A percentile compares a stretch with the other conserved stretches of the same genome.
Evolutionary conservation across 2,888 invertebrate genomes (phyloP).

Genomic region (Melikaiella ostensackeni): DNA sequence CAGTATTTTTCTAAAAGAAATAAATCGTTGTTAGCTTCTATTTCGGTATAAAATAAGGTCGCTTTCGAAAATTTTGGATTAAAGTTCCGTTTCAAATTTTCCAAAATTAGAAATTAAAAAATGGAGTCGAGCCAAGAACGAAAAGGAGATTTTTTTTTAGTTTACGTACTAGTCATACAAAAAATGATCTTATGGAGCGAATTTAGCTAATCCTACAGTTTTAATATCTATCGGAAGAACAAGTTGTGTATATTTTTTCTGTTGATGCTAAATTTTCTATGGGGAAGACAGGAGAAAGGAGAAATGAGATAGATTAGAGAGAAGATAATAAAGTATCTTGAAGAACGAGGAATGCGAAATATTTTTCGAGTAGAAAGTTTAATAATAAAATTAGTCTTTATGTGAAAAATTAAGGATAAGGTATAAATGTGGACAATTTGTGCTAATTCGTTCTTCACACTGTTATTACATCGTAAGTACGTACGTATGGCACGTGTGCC

Average conservation of each 20-base stretch:
- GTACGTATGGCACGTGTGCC: slow-evolving; percentile 33
- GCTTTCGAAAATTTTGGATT: no score
- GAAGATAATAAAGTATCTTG: background rate
- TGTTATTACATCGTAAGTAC: slow-evolving; percentile 23
- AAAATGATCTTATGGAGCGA: background rate
- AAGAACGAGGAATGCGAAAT: background rate
- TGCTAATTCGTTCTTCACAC: slow-evolving; percentile 46
- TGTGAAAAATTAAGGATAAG: background rate
- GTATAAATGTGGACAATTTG: slow-evolving; percentile 46
- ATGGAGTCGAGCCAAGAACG: background rate
- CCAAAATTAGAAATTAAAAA: background rate
- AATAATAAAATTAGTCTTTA: background rate
- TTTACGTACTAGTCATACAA: background rate
- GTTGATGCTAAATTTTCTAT: background rate
- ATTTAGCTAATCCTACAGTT: background rate
- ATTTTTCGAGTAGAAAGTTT: background rate
- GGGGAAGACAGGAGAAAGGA: background rate
- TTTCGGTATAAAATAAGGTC: background rate
- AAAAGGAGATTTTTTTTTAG: background rate
- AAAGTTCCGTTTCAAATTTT: no score
- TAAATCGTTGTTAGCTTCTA: background rate
- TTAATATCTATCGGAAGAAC: background rate
- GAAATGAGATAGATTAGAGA: background rate
- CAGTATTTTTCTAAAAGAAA: background rate
- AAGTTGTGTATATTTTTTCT: background rate